These are phyloP conservation scores for Xenopus borealis DNA, from an alignment of 2,113 vertebrate species.

Conservation along the genomic window DNA sequence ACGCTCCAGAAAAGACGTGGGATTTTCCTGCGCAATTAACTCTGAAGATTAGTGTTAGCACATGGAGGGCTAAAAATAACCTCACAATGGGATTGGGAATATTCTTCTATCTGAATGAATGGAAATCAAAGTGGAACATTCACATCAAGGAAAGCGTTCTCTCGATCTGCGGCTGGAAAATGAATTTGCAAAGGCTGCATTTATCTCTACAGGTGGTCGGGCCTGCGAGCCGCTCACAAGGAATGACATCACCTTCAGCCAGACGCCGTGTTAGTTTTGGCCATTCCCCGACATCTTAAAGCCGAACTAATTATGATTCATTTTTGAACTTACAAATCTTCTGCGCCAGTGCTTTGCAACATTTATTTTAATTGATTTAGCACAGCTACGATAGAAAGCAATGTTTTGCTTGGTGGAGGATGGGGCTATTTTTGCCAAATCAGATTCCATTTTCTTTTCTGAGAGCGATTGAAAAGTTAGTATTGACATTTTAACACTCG, in stretches of 20 bases:
- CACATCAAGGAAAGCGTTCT: conserved; percentile 46
- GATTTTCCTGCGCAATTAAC: background rate
- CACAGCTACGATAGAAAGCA: conserved; percentile 57
- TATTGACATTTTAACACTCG: conserved; percentile 55
- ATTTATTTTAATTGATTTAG: conserved; percentile 69
- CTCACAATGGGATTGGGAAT: conserved; percentile 9
- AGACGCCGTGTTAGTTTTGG: conserved; percentile 63
- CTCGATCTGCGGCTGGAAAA: conserved; percentile 53
- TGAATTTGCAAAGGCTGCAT: conserved; percentile 47
- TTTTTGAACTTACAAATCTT: conserved; percentile 58
- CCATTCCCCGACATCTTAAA: conserved; percentile 50
- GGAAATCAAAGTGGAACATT: conserved; percentile 23
- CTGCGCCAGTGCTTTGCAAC: conserved; percentile 62
- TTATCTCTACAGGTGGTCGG: conserved; percentile 63
- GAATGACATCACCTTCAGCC: conserved; percentile 64
- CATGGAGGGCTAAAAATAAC: background rate
- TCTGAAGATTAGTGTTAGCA: background rate
- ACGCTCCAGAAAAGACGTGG: background rate
- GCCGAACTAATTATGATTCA: conserved; percentile 66
- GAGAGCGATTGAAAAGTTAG: conserved; percentile 63
- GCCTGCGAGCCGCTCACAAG: conserved; percentile 53
- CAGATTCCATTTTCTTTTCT: conserved; percentile 63
- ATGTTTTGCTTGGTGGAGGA: conserved; percentile 65
- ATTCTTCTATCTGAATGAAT: conserved; percentile 4
- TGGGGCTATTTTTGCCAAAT: conserved; percentile 63